Evolutionary conservation across 53 echinoderm and acorn worm species (phyloP).

Genomic region (Stichopus horrens): DNA sequence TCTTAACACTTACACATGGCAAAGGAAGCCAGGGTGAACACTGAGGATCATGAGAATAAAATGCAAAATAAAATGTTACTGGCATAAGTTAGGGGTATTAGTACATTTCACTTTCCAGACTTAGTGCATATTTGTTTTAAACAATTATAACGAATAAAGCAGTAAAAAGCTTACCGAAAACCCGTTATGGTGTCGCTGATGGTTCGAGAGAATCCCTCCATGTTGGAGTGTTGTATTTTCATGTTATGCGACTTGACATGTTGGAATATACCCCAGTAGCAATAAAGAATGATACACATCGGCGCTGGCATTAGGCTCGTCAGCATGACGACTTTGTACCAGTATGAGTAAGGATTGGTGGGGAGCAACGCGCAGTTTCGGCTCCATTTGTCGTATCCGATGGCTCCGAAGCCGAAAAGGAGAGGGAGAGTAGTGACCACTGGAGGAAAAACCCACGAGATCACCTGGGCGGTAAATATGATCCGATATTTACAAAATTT

Average conservation of each 20-base stretch:
- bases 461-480: not conserved
- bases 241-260: not conserved
- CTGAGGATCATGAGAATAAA: too few relatives aligned
- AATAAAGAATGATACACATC: not conserved
- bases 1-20: too few relatives aligned
- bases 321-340: not conserved
- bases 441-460: constrained; percentile 14
- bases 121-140: too few relatives aligned
- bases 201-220: not conserved
- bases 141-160: too few relatives aligned
- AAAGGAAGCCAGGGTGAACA: too few relatives aligned
- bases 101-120: not conserved
- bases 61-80: not conserved
- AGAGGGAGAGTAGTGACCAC: not conserved
- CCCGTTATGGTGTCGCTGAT: not conserved
- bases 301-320: not conserved
- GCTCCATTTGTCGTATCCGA: constrained; percentile 31
- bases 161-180: not conserved
- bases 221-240: not conserved
- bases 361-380: constrained; percentile 13
- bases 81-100: not conserved
- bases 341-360: not conserved
- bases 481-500: not conserved
- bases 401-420: not conserved
- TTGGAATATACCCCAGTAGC: constrained; percentile 17